These are phyloP conservation scores for Bugulina stolonifera DNA, from an alignment of 2,888 invertebrate species.

Conservation along the genomic window DNA sequence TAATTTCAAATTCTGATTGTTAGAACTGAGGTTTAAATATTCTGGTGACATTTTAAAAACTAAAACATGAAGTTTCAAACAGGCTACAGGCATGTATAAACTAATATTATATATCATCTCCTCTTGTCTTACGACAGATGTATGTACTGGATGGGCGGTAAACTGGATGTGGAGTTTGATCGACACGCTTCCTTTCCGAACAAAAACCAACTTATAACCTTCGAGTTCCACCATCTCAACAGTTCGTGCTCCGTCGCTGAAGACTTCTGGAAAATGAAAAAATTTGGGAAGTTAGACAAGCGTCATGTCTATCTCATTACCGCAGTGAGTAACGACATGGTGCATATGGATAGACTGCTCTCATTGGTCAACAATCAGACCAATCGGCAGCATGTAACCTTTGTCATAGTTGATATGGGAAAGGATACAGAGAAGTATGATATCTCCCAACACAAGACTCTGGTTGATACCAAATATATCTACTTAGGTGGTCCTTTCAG, in stretches of 20 bases:
- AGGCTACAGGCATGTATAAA: no score
- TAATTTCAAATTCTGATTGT: no score
- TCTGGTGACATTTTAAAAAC: no score
- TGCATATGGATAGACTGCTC: conserved; percentile 15
- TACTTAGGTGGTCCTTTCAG: conserved; percentile 21
- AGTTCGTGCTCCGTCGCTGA: conserved; percentile 1
- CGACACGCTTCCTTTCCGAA: conserved; percentile 17
- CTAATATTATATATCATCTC: no score
- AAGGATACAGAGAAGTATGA: conserved; percentile 22
- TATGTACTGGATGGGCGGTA: conserved; percentile 9
- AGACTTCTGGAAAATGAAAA: conserved; percentile 10
- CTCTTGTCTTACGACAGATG: no score
- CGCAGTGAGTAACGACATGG: conserved; percentile 10
- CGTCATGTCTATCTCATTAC: conserved; percentile 19
- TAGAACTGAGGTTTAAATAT: no score
- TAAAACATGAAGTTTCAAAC: no score
- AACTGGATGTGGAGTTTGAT: conserved; percentile 10
- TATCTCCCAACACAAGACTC: neutral
- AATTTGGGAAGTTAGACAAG: conserved; percentile 12
- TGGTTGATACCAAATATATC: conserved; percentile 9
- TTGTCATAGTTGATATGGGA: conserved; percentile 19
- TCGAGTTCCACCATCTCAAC: conserved; percentile 19
- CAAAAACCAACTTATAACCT: conserved; percentile 8
- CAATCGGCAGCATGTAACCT: conserved; percentile 4
- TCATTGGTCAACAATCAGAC: conserved; percentile 9